A percentile compares a stretch with the other conserved stretches of the same genome.
phyloP scores from a whole-genome alignment of 1,140 invertebrate genomes.

The Tetranychus cinnabarinus region DNA sequence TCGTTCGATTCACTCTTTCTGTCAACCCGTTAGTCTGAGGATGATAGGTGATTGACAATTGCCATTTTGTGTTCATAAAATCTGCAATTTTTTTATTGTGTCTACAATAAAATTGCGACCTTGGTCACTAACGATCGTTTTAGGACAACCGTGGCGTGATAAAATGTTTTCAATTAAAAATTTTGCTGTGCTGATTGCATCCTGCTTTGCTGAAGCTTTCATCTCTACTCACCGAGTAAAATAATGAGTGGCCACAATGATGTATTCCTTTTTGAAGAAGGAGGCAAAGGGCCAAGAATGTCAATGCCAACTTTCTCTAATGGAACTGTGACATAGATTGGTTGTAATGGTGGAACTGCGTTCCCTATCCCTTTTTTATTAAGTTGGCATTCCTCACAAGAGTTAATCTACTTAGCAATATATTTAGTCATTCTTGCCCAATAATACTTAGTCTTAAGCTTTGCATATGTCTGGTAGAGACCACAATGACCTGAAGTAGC shows the following conservation, averaged over 20 bases:
- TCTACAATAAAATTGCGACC: background rate
- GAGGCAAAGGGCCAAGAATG: background rate
- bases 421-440: background rate
- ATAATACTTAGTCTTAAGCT: background rate
- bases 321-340: background rate
- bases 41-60: slow-evolving; percentile 2
- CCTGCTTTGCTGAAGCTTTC: background rate
- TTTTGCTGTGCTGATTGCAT: background rate
- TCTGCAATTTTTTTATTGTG: background rate
- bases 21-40: slow-evolving; percentile 11
- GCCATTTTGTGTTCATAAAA: background rate
- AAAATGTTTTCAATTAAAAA: background rate
- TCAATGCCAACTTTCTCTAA: background rate
- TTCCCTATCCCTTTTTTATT: background rate
- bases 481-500: background rate
- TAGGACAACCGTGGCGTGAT: background rate
- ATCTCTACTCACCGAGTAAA: background rate
- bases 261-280: background rate
- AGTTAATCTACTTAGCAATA: background rate
- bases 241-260: background rate
- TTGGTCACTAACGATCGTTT: background rate
- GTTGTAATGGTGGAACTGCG: background rate
- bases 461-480: background rate
- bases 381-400: background rate
- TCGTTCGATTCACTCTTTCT: slow-evolving; percentile 3